Base-by-base conservation (phyloP, 2,113 vertebrate genomes). In the Arvicanthis niloticus region DNA sequence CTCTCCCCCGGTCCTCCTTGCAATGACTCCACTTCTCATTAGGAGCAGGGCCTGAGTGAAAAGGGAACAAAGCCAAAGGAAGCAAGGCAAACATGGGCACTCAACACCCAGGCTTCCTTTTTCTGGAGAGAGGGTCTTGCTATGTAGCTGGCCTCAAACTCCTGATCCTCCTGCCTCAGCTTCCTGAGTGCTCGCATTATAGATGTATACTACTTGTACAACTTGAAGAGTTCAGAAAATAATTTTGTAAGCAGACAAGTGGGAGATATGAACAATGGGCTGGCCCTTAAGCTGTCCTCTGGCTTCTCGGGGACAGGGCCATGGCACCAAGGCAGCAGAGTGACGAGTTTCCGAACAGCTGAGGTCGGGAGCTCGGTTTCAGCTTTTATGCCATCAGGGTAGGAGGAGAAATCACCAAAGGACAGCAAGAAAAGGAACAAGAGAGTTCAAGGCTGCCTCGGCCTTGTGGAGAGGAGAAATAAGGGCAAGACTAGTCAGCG, bases 311-410 rank as follows among this genome's bases (percentile, higher is more conserved):
- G 62, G 65, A 8, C 22, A 76, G 31, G 72, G 48, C 15, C 3
- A 77, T 1, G 68, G 53, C 31, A n/a, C 73, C 51, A 12, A 45
- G 89, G 34, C 29, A 51, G 48, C 92, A 70, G 58, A 65, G 31
- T 29, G 58, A 82, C 22, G 37, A 72, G 29, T 53, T 95, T 42
- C 77, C 21, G 75, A 78, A 85, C 68, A 60, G 45, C 31, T 67
- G 60, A 95, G 75, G 78, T 42, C 26, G 19, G 68, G 73, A 58
- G 84, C 90, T 94, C 88, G 45, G 40, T 62, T 73, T 70, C 76
- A 60, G 91, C 48, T 75, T 78, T 73, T 72, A 45, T 0, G 10
- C 17, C 21, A 73, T 1, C 2, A 45, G 70, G 72, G 22, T 2
- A 0, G 62, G 4, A 56, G n/a, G 12, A 67, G 42, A 62, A 17